These are phyloP conservation scores for Eilema caniola DNA, from an alignment of 2,888 invertebrate species.

Conservation along the genomic window DNA sequence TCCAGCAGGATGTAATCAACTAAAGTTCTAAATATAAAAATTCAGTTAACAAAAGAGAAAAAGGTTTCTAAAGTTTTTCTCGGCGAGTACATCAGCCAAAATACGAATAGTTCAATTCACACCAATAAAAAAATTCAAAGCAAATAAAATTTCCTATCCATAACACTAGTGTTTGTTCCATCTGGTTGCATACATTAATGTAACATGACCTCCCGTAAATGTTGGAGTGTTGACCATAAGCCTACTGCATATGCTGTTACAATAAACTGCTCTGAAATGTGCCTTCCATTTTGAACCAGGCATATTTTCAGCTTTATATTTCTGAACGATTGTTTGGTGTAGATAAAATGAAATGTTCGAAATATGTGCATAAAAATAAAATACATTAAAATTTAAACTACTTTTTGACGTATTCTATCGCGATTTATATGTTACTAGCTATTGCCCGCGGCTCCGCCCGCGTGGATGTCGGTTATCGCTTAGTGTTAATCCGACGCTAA, in stretches of 20 bases:
- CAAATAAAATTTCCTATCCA: not conserved
- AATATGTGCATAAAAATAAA: not conserved
- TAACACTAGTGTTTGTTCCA: constrained; percentile 10
- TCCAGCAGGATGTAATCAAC: too few relatives aligned
- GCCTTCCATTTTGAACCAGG: not conserved
- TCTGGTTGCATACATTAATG: constrained; percentile 10
- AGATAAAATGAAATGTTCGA: not conserved
- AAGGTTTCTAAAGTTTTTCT: not conserved
- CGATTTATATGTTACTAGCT: too few relatives aligned
- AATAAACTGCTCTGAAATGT: constrained; percentile 14
- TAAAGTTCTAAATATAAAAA: too few relatives aligned
- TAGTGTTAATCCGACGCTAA: too few relatives aligned
- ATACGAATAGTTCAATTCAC: not conserved
- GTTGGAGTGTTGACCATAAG: constrained; percentile 14
- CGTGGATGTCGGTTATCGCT: too few relatives aligned
- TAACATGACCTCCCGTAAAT: constrained; percentile 12
- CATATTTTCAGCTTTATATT: not conserved
- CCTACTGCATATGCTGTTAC: constrained; percentile 10
- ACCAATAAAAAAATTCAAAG: not conserved
- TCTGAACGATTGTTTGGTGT: not conserved
- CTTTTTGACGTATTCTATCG: too few relatives aligned
- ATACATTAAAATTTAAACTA: too few relatives aligned
- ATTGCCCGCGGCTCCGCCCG: too few relatives aligned
- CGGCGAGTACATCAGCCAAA: not conserved
- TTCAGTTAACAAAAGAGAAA: not conserved